Percentiles rank a stretch among this genome's conserved stretches.
Conservation (phyloP, 1,140 invertebrate species). For the Aphaenogaster floridana region DNA sequence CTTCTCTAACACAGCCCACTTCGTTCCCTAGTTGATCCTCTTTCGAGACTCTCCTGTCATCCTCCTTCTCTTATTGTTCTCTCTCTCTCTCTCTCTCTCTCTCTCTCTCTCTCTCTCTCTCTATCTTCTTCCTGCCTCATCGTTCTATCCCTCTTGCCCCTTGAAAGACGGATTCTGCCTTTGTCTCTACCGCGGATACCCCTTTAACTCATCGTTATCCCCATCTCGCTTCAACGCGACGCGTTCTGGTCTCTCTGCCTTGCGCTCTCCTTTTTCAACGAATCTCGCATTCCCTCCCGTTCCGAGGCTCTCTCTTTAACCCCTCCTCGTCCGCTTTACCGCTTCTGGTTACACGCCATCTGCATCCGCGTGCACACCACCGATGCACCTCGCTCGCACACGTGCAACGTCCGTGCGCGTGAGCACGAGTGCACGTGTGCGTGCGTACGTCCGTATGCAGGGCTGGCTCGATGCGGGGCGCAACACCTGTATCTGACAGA, state of each 20-base stretch:
- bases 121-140: background rate
- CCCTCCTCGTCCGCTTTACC: constrained; percentile 57
- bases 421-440: background rate
- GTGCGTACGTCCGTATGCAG: constrained; percentile 32
- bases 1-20: background rate
- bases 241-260: constrained; percentile 16
- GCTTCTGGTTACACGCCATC: constrained; percentile 69
- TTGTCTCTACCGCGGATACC: constrained; percentile 28
- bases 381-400: constrained; percentile 19
- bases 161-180: constrained; percentile 38
- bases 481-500: constrained; percentile 58
- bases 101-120: constrained; percentile 12
- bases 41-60: constrained; percentile 23
- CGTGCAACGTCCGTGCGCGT: background rate
- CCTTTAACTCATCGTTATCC: constrained; percentile 14
- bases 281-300: constrained; percentile 31
- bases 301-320: constrained; percentile 18
- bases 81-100: constrained; percentile 16
- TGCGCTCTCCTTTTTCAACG: constrained; percentile 17
- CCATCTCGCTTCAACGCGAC: constrained; percentile 33
- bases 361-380: constrained; percentile 62
- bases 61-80: constrained; percentile 14
- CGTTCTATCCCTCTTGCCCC: background rate
- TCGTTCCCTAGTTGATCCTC: constrained; percentile 22
- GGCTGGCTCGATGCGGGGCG: constrained; percentile 52